These are phyloP conservation scores for Cydia fagiglandana DNA, from an alignment of 1,140 invertebrate genomes.

Conservation along the genomic window DNA sequence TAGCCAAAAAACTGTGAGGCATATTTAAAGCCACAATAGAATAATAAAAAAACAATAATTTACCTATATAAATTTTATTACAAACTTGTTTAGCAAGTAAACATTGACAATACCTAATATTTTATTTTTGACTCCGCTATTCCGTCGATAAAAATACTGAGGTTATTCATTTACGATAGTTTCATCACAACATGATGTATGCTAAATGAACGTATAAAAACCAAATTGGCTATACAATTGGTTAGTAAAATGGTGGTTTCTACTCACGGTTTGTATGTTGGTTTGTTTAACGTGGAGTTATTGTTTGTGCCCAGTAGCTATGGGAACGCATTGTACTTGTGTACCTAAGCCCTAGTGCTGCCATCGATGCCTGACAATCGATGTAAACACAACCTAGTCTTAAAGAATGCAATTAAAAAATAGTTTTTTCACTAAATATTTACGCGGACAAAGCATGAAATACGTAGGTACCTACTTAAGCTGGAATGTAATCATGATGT, in stretches of 20 bases:
- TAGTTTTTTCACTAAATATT: not conserved
- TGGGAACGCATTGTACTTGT: not conserved
- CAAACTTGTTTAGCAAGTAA: too few relatives aligned
- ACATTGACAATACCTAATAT: too few relatives aligned
- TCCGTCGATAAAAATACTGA: not conserved
- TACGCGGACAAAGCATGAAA: not conserved
- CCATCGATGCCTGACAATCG: not conserved
- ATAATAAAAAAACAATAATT: too few relatives aligned
- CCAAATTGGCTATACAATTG: not conserved
- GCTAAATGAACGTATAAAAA: not conserved
- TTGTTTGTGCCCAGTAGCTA: conserved; percentile 14
- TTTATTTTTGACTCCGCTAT: not conserved
- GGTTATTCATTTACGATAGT: not conserved
- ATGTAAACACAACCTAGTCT: not conserved
- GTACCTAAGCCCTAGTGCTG: not conserved
- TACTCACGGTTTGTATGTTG: conserved; percentile 15
- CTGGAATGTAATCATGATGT: too few relatives aligned
- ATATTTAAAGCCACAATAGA: too few relatives aligned
- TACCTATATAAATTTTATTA: too few relatives aligned
- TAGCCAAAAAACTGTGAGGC: too few relatives aligned
- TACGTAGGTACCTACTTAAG: too few relatives aligned
- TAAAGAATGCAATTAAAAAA: not conserved
- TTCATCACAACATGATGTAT: not conserved
- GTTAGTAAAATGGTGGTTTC: not conserved
- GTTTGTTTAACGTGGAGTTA: not conserved